Base-by-base conservation (phyloP, 2,113 vertebrate species). In the Piprites chloris region DNA sequence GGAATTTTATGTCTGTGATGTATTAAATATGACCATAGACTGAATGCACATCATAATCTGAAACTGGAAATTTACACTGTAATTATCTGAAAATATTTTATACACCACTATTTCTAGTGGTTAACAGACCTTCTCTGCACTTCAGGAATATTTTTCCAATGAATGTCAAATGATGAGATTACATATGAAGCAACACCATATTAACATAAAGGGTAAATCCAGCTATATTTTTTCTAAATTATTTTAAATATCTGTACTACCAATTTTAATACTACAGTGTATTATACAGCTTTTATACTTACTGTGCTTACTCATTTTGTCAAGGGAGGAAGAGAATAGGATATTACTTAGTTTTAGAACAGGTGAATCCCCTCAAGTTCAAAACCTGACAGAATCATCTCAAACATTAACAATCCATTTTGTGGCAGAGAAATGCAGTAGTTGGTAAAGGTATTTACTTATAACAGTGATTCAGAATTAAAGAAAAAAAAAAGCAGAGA, bases 11-110 rank as follows among this genome's bases (percentile, higher is more conserved):
- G 33, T 14, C 61, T 85, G 72, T 88, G 78, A 86, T 89, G 22
- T 59, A 91, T 81, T 89, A 91, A 95, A 95, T 81, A 88, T 76
- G 87, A 82, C 79, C 71, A 66, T 17, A 78, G 67, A 15, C 71
- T 88, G 74, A 93, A 88, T 86, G 73, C 46, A 76, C 20, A 42
- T 41, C 55, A 28, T 50, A 93, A 66, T 28, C 32, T 76, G 41
- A 33, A 93, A 53, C 79, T 37, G 9, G 17, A 91, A 91, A 93
- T 74, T 62, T 78, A 81, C 71, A 61, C 53, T 93, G 8, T 58
- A 84, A 77, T 86, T 94, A 91, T 19, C 81, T 79, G 35, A 68
- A 80, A 81, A 52, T 81, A 85, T 59, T 81, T 84, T 68, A 78
- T 44, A 32, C 33, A 23, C 33, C 32, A 12, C 13, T 50, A 19